Conservation (phyloP, 2,113 vertebrate species). For the Serilophus lunatus region DNA sequence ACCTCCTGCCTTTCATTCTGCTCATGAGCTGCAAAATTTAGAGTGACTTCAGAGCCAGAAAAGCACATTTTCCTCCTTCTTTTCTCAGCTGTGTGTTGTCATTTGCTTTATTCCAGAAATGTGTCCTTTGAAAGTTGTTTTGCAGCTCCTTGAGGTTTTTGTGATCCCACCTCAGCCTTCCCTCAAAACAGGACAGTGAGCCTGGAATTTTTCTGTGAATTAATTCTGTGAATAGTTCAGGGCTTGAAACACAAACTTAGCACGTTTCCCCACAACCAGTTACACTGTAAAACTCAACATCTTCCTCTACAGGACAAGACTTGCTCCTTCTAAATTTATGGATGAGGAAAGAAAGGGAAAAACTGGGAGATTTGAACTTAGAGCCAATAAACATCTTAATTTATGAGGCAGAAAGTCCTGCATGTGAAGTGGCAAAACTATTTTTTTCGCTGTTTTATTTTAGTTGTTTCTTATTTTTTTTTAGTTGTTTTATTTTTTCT, state of each 20-base stretch:
- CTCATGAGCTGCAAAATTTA: neutral
- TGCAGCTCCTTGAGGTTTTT: neutral
- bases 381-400: neutral
- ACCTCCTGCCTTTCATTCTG: neutral
- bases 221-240: neutral
- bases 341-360: neutral
- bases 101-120: neutral
- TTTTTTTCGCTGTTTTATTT: neutral
- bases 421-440: neutral
- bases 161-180: neutral
- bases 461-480: too few species aligned
- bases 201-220: neutral
- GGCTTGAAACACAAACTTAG: too few species aligned
- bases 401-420: neutral
- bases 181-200: neutral
- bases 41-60: neutral
- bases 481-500: neutral
- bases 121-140: neutral
- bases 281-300: too few species aligned
- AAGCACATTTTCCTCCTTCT: neutral
- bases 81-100: neutral
- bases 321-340: neutral
- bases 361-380: neutral
- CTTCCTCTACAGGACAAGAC: neutral
- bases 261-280: too few species aligned